phyloP scores from a whole-genome alignment of 2,113 vertebrate species.

The Campylomormyrus tamandua region DNA sequence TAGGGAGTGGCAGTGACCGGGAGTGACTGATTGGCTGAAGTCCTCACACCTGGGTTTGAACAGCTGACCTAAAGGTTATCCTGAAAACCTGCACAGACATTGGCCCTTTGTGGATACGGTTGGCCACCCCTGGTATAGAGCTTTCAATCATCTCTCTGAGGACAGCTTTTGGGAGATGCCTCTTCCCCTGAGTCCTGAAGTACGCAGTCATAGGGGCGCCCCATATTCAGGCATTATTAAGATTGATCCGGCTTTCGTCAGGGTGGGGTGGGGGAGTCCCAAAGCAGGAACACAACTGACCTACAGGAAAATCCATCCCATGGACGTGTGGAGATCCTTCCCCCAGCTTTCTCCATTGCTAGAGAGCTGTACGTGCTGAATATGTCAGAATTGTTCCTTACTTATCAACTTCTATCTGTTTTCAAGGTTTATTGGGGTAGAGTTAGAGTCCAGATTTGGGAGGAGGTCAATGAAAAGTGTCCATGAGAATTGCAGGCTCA shows the following conservation, averaged over 20 bases:
- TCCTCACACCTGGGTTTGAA: too few relatives aligned
- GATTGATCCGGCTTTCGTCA: neutral
- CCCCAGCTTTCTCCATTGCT: neutral
- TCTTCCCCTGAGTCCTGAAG: neutral
- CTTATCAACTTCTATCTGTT: neutral
- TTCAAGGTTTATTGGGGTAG: neutral
- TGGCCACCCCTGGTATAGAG: neutral
- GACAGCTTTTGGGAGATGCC: neutral
- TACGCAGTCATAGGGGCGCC: neutral
- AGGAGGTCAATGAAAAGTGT: neutral
- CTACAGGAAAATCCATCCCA: neutral
- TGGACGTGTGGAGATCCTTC: neutral
- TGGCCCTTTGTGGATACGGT: too few relatives aligned
- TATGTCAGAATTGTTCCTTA: neutral
- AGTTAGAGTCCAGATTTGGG: neutral
- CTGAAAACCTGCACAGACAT: too few relatives aligned
- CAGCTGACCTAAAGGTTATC: too few relatives aligned
- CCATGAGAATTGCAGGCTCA: neutral
- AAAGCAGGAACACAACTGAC: neutral
- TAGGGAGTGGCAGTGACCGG: too few relatives aligned
- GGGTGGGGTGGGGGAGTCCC: neutral
- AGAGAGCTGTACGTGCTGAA: neutral
- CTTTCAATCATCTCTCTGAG: neutral
- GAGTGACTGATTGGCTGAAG: too few relatives aligned
- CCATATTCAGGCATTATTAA: neutral